Conservation (phyloP, 2,888 invertebrate species). For the Aporophyla nigra region DNA sequence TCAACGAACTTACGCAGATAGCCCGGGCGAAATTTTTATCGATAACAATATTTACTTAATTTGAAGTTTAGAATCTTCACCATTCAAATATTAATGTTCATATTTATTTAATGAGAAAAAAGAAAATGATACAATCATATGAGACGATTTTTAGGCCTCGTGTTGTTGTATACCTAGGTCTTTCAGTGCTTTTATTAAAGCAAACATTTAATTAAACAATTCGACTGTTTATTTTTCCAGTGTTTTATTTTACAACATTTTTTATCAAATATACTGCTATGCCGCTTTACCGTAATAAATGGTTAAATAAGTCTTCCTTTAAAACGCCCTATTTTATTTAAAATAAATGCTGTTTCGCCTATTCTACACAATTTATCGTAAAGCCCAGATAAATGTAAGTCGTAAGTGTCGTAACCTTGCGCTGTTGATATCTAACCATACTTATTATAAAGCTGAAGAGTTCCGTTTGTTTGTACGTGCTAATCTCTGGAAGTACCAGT, state of each 20-base stretch:
- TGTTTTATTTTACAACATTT: not conserved
- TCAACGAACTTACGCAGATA: conserved; percentile 48
- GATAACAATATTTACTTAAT: conserved; percentile 20
- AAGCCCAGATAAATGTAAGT: conserved; percentile 7
- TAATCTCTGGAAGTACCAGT: not conserved
- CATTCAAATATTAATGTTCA: not conserved
- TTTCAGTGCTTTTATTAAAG: not conserved
- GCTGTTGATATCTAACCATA: not conserved
- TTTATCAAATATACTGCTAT: too few species aligned
- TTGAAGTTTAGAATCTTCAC: not conserved
- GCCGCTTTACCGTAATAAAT: too few species aligned
- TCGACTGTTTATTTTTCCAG: not conserved
- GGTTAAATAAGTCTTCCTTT: not conserved
- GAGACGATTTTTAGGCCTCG: not conserved
- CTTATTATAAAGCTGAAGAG: too few species aligned
- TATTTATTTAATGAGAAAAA: conserved; percentile 4
- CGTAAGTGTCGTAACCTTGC: conserved; percentile 5
- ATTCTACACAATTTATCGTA: conserved; percentile 11
- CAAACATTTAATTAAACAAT: not conserved
- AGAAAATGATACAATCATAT: not conserved
- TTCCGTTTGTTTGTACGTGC: too few species aligned
- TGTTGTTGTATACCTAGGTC: not conserved
- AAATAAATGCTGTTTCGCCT: not conserved
- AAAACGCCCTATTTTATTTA: not conserved
- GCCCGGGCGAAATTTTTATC: conserved; percentile 25